phyloP scores from a whole-genome alignment of 2,888 invertebrate species.

The Eurytoma adleriae region DNA sequence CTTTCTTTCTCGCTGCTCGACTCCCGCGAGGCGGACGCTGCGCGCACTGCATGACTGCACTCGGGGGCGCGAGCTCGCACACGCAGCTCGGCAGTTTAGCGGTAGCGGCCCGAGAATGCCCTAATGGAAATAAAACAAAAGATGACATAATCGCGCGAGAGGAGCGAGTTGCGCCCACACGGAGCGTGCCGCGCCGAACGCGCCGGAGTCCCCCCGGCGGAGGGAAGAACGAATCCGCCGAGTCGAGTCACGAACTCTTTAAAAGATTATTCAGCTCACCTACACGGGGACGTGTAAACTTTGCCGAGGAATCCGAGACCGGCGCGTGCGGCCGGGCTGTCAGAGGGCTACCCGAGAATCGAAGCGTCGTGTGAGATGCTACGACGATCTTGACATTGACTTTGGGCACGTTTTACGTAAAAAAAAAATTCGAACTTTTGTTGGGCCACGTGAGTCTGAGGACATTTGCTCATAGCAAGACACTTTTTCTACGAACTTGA shows the following conservation, averaged over 20 bases:
- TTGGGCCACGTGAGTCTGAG: too few species aligned
- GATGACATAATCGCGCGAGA: conserved; percentile 47
- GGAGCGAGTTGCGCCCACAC: background rate
- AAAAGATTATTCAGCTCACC: conserved; percentile 41
- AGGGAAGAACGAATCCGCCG: conserved; percentile 15
- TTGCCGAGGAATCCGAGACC: conserved; percentile 14
- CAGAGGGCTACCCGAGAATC: conserved; percentile 2
- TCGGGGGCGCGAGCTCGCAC: too few species aligned
- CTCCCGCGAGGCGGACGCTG: background rate
- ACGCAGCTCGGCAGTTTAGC: too few species aligned
- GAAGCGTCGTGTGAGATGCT: background rate
- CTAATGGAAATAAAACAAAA: conserved; percentile 44
- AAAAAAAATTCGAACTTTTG: too few species aligned
- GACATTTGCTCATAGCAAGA: too few species aligned
- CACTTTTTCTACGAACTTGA: too few species aligned
- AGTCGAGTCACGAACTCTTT: conserved; percentile 49
- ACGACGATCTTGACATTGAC: conserved; percentile 41
- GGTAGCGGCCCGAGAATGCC: background rate
- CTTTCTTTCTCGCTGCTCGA: conserved; percentile 18
- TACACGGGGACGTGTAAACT: conserved; percentile 14
- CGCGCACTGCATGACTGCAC: background rate
- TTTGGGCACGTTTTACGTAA: background rate
- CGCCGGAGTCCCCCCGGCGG: background rate
- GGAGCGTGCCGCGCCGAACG: too few species aligned
- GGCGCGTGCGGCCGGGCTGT: background rate